Evolutionary conservation across 1,140 invertebrate genomes (phyloP).

Genomic region (Portunus trituberculatus): DNA sequence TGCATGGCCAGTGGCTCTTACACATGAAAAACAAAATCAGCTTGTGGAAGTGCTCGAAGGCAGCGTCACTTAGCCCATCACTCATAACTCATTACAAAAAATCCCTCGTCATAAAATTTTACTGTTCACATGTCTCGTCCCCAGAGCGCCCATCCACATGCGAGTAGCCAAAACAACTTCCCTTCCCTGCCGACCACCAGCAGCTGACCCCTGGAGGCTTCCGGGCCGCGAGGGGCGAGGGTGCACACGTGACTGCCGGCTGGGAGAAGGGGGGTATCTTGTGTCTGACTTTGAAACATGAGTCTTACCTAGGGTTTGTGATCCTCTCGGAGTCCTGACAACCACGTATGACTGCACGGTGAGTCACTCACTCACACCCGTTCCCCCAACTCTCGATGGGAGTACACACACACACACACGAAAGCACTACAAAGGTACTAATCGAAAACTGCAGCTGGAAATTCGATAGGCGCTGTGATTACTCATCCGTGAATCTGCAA

Average conservation of each 20-base stretch:
- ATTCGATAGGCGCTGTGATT: neutral
- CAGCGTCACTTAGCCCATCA: no score
- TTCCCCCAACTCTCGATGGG: no score
- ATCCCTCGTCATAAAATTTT: neutral
- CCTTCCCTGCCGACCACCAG: neutral
- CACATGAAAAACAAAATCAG: no score
- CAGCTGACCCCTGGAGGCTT: slow-evolving; percentile 6
- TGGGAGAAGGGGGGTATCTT: neutral
- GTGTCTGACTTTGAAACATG: neutral
- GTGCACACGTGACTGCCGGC: neutral
- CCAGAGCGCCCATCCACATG: neutral
- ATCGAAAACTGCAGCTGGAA: neutral
- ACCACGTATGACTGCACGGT: neutral
- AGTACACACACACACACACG: slow-evolving; percentile 21
- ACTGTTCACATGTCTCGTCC: neutral
- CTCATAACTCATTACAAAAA: no score
- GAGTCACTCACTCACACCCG: no score
- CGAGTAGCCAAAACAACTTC: neutral
- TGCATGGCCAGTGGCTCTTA: no score
- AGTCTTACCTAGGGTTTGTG: neutral
- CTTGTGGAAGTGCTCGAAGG: no score
- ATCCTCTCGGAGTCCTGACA: neutral
- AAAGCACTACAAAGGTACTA: neutral
- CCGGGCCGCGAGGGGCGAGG: neutral
- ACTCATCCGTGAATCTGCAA: no score